Base-by-base conservation (phyloP, 2,113 vertebrate genomes). In the Pogona vitticeps region DNA sequence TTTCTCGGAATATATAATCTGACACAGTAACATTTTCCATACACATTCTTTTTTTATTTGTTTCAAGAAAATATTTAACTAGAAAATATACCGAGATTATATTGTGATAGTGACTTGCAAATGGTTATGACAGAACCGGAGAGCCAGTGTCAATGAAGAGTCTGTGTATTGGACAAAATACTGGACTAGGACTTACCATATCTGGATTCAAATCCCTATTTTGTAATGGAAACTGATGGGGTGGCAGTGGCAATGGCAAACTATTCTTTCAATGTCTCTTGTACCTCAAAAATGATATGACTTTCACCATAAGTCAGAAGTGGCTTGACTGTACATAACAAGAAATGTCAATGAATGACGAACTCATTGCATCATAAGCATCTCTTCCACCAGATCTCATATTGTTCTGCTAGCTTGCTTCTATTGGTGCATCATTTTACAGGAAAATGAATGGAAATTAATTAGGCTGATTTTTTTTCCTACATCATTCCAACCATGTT, bases 21-120 rank as follows among this genome's bases (percentile, higher is more conserved):
- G 70, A 68, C 10, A 82, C 56, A 61, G 5, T 26, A 56, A 89
- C 6, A 84, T 92, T 86, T 90, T 70, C 83, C 85, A 91, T 88
- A 72, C 75, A 26, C 12, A 86, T 91, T 1, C 1, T 63, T 56
- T 21, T 71, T 31, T 86, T 86, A 20, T 81, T 87, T 85, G 84
- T 8, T n/a, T 2, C 1, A 88, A 88, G 36, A 33, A 88, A 83
- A 82, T 84, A 59, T 31, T 2, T 76, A 12, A 90, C 68, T 38
- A 71, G 75, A 83, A 83, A 23, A 88, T 93, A 86, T 79, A 2
- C 6, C 90, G 77, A 31, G 75, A 87, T 28, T n/a, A 0, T 78
- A 63, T 84, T 42, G 59, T 72, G 20, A 12, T 20, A 63, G 40
- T 88, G 88, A 86, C 40, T 81, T 59, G 23, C 59, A 76, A 84